These are phyloP conservation scores for Ptychobarbus kaznakovi DNA, from an alignment of 2,797 vertebrate genomes.

Conservation along the genomic window DNA sequence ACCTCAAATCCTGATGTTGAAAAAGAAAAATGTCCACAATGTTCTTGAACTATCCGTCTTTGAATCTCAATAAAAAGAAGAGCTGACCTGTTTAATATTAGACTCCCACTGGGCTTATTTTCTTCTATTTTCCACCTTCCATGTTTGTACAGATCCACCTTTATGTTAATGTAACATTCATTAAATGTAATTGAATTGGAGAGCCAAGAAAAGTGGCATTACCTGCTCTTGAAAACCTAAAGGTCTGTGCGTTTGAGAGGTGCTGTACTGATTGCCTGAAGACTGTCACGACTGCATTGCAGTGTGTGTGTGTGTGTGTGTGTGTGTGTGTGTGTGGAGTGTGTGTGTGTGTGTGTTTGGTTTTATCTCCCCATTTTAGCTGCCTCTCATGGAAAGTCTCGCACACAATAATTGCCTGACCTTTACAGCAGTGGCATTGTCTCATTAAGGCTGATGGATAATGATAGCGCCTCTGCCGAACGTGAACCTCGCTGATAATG, in stretches of 20 bases:
- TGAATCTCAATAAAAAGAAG: neutral
- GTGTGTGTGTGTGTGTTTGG: slow-evolving; percentile 65
- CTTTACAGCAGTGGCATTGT: slow-evolving; percentile 94
- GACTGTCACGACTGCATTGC: slow-evolving; percentile 52
- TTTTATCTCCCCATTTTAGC: slow-evolving; percentile 76
- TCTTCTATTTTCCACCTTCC: slow-evolving; percentile 3
- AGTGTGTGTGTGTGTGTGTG: slow-evolving; percentile 34
- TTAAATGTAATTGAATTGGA: slow-evolving; percentile 61
- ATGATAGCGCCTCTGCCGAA: slow-evolving; percentile 88
- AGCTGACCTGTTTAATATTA: slow-evolving; percentile 20
- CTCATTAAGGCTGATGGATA: slow-evolving; percentile 98
- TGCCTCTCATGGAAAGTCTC: slow-evolving; percentile 85
- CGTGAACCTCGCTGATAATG: slow-evolving; percentile 97
- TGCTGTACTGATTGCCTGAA: slow-evolving; percentile 52
- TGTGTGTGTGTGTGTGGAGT: slow-evolving; percentile 50
- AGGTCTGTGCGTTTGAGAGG: slow-evolving; percentile 52
- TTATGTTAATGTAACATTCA: slow-evolving; percentile 58
- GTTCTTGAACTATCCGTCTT: neutral
- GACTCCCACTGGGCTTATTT: slow-evolving; percentile 20
- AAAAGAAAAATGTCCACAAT: neutral
- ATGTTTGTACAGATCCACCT: slow-evolving; percentile 40
- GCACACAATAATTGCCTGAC: slow-evolving; percentile 97
- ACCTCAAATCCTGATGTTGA: neutral
- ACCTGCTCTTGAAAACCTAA: slow-evolving; percentile 52
- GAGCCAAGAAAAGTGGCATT: slow-evolving; percentile 56